Base-by-base conservation (phyloP, 2,888 invertebrate genomes). In the Pammene aurita region DNA sequence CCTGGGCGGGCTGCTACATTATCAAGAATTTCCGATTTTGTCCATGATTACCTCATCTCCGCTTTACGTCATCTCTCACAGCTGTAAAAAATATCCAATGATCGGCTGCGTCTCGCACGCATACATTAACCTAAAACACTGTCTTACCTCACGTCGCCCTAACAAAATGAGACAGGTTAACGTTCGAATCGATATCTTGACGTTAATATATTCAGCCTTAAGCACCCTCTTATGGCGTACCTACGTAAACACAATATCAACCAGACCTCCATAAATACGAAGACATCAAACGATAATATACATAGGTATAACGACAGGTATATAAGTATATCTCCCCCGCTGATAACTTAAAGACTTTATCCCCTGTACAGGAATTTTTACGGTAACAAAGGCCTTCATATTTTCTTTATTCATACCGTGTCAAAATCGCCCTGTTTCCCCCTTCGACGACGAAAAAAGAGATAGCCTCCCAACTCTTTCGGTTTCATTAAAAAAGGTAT, bases 341-440 rank as follows among this genome's bases (percentile, higher is more conserved):
- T 86, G 91, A 90, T 92, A 91, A 90, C 89, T 91, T 92, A 90
- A 92, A 91, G 89, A 92, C 91, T 91, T 92, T 89, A 92, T 91
- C 90, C 90, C 88, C 83, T 85, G 87, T 89, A 86, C 86, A 87
- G 90, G 91, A 92, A 91, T 92, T 92, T 92, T 92, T 92, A 92
- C 90, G 88, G 89, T 83, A 89, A 90, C 89, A 89, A 90, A 90
- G 90, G 89, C 91, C 85, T 87, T 91, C 90, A 92, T 92, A 92
- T 92, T 92, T 92, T 92, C 91, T 92, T 92, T 91, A 90, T 90
- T 90, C 90, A 87, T 87, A 80, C 87, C 90, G 89, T 89, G 89
- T 90, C 88, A 89, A 89, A 90, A 89, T 90, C 88, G 86, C 83
- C 87, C 84, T 81, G 76, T 80, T 80, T 84, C 86, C 88, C 84